These are phyloP conservation scores for Ptyas mucosa DNA, from an alignment of 2,113 vertebrate genomes.

Conservation along the genomic window DNA sequence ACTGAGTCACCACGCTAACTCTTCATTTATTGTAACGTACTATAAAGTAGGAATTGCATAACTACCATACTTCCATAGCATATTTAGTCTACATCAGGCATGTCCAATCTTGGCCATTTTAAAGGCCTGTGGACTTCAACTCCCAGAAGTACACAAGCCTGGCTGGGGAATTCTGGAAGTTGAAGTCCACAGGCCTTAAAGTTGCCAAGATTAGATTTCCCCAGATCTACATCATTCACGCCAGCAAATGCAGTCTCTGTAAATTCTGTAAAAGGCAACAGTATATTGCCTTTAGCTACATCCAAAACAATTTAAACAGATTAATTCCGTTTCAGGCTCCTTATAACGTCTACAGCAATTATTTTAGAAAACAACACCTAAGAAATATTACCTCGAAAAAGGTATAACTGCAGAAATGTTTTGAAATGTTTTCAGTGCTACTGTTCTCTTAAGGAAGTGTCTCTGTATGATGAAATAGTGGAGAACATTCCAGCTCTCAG, in stretches of 20 bases:
- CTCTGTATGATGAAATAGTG: neutral
- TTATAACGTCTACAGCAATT: neutral
- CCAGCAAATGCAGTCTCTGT: slow-evolving; percentile 38
- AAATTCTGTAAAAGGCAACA: slow-evolving; percentile 38
- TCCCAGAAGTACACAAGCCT: neutral
- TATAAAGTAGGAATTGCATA: neutral
- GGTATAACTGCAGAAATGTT: slow-evolving; percentile 22
- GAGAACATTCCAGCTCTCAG: neutral
- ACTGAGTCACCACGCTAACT: neutral
- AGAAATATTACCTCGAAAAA: slow-evolving; percentile 32
- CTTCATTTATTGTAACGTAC: neutral
- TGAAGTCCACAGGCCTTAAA: neutral
- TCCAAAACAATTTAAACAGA: slow-evolving; percentile 46
- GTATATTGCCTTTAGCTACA: slow-evolving; percentile 4
- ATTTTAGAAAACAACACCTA: neutral
- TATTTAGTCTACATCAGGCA: neutral
- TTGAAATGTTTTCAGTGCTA: neutral
- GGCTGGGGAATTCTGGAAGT: neutral
- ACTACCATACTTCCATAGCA: neutral
- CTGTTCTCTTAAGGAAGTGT: slow-evolving; percentile 17
- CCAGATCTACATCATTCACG: neutral
- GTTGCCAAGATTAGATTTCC: neutral
- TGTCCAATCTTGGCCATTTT: neutral
- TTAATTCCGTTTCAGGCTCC: slow-evolving; percentile 22
- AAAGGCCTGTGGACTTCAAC: neutral